Evolutionary conservation across 1,140 invertebrate genomes (phyloP).

Genomic region (Scylla paramamosain): DNA sequence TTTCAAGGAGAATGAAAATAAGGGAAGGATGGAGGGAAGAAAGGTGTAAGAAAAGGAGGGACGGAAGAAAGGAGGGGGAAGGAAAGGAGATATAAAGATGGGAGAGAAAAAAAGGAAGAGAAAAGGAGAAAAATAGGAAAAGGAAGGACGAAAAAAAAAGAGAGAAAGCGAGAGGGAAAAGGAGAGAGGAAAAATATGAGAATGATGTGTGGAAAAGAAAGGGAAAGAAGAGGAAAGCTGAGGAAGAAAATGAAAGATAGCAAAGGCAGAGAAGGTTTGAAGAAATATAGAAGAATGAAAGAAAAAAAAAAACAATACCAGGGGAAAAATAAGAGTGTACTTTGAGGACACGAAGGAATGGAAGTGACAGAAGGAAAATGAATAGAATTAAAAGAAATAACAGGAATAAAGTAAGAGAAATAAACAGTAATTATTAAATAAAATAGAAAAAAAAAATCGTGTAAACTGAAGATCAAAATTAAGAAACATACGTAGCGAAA

Average conservation of each 20-base stretch:
- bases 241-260: background rate
- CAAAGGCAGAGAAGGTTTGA: too few relatives aligned
- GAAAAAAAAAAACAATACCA: background rate
- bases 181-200: background rate
- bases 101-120: background rate
- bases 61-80: background rate
- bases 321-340: too few relatives aligned
- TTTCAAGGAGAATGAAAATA: background rate
- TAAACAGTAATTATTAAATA: too few relatives aligned
- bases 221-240: background rate
- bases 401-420: too few relatives aligned
- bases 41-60: background rate
- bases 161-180: slow-evolving; percentile 28
- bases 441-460: too few relatives aligned
- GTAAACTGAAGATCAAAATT: too few relatives aligned
- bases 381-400: too few relatives aligned
- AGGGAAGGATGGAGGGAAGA: background rate
- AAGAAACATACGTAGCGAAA: too few relatives aligned
- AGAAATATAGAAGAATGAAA: background rate
- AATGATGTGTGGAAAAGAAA: background rate
- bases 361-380: too few relatives aligned
- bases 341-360: too few relatives aligned
- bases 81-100: background rate
- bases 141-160: slow-evolving; percentile 1
- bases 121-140: background rate